Base-by-base conservation (phyloP, 2,888 invertebrate species). In the Zeuzera pyrina region DNA sequence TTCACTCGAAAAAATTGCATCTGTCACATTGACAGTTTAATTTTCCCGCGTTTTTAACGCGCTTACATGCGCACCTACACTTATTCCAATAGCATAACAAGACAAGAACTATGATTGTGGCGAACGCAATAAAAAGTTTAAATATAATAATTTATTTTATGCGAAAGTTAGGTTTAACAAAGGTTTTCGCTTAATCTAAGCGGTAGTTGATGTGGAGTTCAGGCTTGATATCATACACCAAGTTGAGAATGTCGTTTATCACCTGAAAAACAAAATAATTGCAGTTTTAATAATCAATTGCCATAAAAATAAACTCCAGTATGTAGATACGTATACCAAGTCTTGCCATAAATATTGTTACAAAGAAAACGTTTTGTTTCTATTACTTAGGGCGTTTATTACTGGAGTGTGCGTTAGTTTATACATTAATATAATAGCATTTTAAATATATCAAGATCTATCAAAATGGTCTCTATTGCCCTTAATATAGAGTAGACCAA, bases 171-270 rank as follows among this genome's bases (percentile, higher is more conserved):
- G 38, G 15, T 34, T 27, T 30, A 12, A 12, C 12, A 24, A 24
- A 8, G 13, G 25, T 25, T 25, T n/a, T 2, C 12, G 25, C 25
- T 25, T 25, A 25, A 25, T 8, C 25, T 25, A 77, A 47, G 64
- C 89, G 89, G 73, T 90, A 95, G 84, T 98, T 98, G 78, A 89
- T 87, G 83, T 98, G 98, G 50, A 97, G 86, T 74, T 95, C 93
- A 2, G 97, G 95, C 73, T 93, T 92, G 70, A 98, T 96, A 66
- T 94, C 91, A 67, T 94, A 95, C 27, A 97, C 95, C 71, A 93
- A 85, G 46, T 88, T 87, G 63, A 97, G 85, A 52, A 97, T 87
- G 56, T 92, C 91, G 42, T 85, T 67, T 66, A 95, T 91, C 16
- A 94, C 92, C 91, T 91, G 78, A 3, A 71, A 84, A 44, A 40